A percentile compares a stretch with the other conserved stretches of the same genome.
These are phyloP conservation scores for Dufourea novaeangliae DNA, from an alignment of 1,140 invertebrate genomes.

Conservation along the genomic window DNA sequence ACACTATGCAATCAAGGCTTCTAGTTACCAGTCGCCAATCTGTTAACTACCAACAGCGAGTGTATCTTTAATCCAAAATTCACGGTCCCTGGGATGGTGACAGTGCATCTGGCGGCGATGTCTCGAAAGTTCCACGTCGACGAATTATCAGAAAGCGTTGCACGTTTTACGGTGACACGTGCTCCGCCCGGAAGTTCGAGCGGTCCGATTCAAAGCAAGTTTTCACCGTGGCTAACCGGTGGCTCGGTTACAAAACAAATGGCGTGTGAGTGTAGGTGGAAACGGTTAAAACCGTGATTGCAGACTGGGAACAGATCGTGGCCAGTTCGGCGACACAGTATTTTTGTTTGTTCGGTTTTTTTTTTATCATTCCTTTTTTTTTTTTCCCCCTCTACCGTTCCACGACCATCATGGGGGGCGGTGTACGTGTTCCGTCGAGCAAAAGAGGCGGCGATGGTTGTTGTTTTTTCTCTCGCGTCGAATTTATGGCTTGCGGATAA, in stretches of 20 bases:
- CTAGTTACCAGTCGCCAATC: too few species aligned
- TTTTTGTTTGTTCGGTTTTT: neutral
- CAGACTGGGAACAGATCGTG: slow-evolving; percentile 11
- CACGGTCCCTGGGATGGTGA: neutral
- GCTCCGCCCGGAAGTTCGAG: slow-evolving; percentile 13
- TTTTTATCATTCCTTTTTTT: neutral
- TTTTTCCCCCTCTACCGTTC: neutral
- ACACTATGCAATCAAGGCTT: too few species aligned
- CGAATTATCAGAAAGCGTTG: slow-evolving; percentile 15
- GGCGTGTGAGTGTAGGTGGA: neutral
- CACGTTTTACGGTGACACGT: slow-evolving; percentile 2
- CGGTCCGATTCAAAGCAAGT: slow-evolving; percentile 23
- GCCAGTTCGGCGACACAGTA: neutral
- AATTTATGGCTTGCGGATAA: slow-evolving; percentile 44
- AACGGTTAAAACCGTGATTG: neutral
- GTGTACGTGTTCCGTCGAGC: slow-evolving; percentile 13
- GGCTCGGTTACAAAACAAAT: slow-evolving; percentile 8
- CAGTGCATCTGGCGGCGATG: neutral
- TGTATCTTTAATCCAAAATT: neutral
- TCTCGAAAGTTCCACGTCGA: neutral
- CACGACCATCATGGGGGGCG: neutral
- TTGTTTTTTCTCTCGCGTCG: slow-evolving; percentile 15
- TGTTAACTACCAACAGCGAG: neutral
- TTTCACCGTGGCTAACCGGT: neutral
- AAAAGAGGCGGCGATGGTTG: neutral